phyloP scores from a whole-genome alignment of 2,797 vertebrate species.

The Coendou prehensilis region DNA sequence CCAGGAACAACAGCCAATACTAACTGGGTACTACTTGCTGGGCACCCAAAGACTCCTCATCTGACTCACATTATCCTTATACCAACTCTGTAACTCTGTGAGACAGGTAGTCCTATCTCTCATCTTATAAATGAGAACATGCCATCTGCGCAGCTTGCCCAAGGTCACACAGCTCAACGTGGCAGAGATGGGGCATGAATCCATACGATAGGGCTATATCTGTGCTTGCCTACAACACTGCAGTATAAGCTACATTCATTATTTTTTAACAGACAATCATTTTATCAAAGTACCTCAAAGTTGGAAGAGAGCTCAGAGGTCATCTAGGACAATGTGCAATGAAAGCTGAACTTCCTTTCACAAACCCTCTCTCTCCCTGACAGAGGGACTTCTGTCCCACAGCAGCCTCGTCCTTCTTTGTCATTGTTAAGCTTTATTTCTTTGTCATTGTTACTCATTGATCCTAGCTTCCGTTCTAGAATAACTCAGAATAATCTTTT shows the following conservation, averaged over 20 bases:
- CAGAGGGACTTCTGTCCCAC: not conserved
- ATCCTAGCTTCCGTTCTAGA: slow-evolving; percentile 62
- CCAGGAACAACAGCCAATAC: not conserved
- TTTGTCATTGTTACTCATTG: slow-evolving; percentile 67
- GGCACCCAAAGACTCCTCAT: too few species aligned
- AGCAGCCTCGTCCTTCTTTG: not conserved
- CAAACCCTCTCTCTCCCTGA: not conserved
- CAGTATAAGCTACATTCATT: not conserved
- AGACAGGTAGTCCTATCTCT: not conserved
- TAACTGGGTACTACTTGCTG: not conserved
- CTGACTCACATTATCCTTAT: not conserved
- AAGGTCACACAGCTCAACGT: not conserved
- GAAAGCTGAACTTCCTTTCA: not conserved
- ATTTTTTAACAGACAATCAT: not conserved
- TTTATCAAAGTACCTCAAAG: not conserved
- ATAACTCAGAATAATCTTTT: slow-evolving; percentile 77
- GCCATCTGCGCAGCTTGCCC: not conserved
- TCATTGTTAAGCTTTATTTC: not conserved
- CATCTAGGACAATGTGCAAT: not conserved
- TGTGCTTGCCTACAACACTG: not conserved
- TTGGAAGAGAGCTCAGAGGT: not conserved
- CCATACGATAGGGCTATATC: rapidly evolving
- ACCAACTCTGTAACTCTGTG: too few species aligned
- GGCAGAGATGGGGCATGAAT: not conserved
- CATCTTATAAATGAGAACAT: not conserved